A percentile compares a stretch with the other conserved stretches of the same genome.
Evolutionary conservation across 2,888 invertebrate species (phyloP).

Genomic region (Diarsia brunnea): DNA sequence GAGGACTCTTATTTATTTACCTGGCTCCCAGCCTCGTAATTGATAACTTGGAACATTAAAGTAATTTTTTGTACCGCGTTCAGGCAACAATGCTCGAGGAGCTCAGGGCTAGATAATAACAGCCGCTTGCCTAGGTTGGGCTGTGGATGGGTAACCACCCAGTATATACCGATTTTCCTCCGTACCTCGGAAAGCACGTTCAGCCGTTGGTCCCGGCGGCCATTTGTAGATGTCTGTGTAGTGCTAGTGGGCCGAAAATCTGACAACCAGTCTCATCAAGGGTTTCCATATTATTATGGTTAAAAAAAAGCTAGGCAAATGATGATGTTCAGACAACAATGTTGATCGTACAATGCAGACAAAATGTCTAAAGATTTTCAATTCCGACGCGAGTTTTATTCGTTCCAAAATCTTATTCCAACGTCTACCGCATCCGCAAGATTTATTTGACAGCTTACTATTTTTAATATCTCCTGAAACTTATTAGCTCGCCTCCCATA

Average conservation of each 20-base stretch:
- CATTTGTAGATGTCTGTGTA: too few relatives aligned
- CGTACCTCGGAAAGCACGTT: too few relatives aligned
- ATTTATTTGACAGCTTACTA: slow-evolving; percentile 52
- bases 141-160: neutral
- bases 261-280: too few relatives aligned
- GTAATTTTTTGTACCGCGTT: slow-evolving; percentile 7
- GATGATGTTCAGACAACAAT: too few relatives aligned
- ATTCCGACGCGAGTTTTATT: neutral
- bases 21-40: slow-evolving; percentile 65
- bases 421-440: slow-evolving; percentile 20
- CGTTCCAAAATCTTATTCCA: neutral
- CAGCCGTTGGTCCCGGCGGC: too few relatives aligned
- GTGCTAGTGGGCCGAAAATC: too few relatives aligned
- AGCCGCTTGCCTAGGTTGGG: too few relatives aligned
- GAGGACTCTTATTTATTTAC: slow-evolving; percentile 63
- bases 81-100: neutral
- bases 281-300: too few relatives aligned
- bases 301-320: too few relatives aligned
- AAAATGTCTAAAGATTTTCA: neutral
- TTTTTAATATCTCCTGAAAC: slow-evolving; percentile 50
- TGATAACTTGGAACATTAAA: slow-evolving; percentile 13
- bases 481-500: slow-evolving; percentile 53
- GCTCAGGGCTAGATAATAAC: too few relatives aligned
- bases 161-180: too few relatives aligned
- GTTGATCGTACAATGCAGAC: neutral